A percentile compares a stretch with the other conserved stretches of the same genome.
These are phyloP conservation scores for Mungos mungo DNA, from an alignment of 2,113 vertebrate genomes.

Conservation along the genomic window DNA sequence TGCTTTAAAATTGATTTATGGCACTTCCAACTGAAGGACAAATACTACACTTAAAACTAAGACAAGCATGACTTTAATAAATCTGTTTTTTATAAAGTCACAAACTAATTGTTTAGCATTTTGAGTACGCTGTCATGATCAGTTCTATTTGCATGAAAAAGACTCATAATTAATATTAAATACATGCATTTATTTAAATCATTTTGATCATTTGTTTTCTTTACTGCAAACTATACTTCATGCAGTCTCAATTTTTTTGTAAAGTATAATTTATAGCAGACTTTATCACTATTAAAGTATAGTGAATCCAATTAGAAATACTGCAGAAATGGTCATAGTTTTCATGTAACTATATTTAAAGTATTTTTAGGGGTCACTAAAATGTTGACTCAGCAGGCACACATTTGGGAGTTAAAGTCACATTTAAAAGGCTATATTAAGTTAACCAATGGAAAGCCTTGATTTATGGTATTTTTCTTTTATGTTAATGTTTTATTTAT, in stretches of 20 bases:
- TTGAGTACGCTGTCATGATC: not conserved
- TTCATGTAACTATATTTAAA: not conserved
- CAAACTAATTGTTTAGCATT: not conserved
- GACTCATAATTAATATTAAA: slow-evolving; percentile 28
- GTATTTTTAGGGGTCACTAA: not conserved
- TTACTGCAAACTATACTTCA: not conserved
- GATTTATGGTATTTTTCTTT: not conserved
- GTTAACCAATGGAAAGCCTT: not conserved
- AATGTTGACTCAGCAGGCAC: not conserved
- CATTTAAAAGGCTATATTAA: not conserved
- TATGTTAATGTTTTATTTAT: not conserved
- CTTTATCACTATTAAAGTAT: not conserved
- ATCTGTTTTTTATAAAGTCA: not conserved
- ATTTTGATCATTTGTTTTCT: slow-evolving; percentile 13
- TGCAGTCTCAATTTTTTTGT: slow-evolving; percentile 33
- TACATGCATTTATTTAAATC: not conserved
- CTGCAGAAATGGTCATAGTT: not conserved
- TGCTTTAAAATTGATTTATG: slow-evolving; percentile 30
- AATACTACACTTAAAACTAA: not conserved
- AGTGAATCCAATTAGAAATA: slow-evolving; percentile 64
- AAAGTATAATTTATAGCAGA: slow-evolving; percentile 14
- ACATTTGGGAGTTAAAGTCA: not conserved
- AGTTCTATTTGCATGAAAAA: slow-evolving; percentile 4
- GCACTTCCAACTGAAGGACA: not conserved
- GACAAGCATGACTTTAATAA: not conserved